Base-by-base conservation (phyloP, 2,113 vertebrate genomes). In the Bothrops jararaca region DNA sequence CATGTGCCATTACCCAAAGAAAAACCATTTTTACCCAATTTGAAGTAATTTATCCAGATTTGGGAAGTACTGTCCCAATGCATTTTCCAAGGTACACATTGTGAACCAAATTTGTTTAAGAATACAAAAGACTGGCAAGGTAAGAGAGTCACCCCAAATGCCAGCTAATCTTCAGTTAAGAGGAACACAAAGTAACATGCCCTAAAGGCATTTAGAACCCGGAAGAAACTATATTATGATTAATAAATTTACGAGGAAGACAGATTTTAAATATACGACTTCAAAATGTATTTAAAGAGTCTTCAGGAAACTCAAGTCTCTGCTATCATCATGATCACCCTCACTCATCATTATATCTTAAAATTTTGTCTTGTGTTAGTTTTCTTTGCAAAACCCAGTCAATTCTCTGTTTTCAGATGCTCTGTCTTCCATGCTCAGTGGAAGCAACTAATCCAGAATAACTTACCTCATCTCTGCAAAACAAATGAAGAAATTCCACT, bases 191-290 rank as follows among this genome's bases (percentile, higher is more conserved):
- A 93, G 52, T 54, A 97, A 93, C 94, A 93, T 18, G 53, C 5
- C 22, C 91, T 91, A 89, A 69, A 94, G 94, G 86, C 89, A 96
- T 92, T 94, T 86, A 88, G 85, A 53, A 42, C 0, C 93, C 34
- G 15, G 2, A 95, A 91, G 90, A 92, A 57, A 58, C 23, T 89
- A 91, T 88, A 92, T 93, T 91, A 93, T 95, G 94, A 96, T 57
- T 86, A 97, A 96, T 90, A 74, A 92, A 96, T 93, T 94, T 90
- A 95, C 93, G 86, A 95, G 92, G 64, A 94, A 93, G 93, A 93
- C 95, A 90, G 74, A 87, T 56, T 93, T 64, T 8, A 9, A 22
- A 9, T 15, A 94, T 80, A 22, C n/a, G 8, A 54, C 85, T 6
- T 23, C 48, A 91, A 85, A 93, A 92, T 48, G 54, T 80, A 95